phyloP scores from a whole-genome alignment of 1,140 invertebrate species.

The Lordiphosa clarofinis region DNA sequence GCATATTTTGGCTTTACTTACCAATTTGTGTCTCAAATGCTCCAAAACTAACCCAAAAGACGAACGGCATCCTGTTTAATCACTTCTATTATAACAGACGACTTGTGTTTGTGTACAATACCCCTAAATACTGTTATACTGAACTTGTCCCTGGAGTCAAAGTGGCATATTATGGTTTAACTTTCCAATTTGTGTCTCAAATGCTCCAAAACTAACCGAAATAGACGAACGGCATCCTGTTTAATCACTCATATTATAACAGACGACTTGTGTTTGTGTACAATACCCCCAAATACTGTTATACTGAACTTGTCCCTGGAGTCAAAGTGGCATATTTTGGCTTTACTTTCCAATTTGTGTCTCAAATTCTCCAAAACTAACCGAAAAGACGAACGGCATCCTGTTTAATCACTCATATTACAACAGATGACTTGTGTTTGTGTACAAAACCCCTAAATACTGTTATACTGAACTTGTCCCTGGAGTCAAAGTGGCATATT shows the following conservation, averaged over 20 bases:
- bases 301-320: conserved; percentile 9
- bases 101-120: too few relatives aligned
- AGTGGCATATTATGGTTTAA: too few relatives aligned
- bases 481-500: conserved; percentile 59
- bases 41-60: conserved; percentile 34
- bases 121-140: too few relatives aligned
- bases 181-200: conserved; percentile 22
- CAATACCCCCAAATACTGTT: neutral
- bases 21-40: conserved; percentile 49
- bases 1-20: neutral
- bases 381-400: conserved; percentile 28
- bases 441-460: conserved; percentile 3
- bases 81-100: conserved; percentile 18
- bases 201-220: conserved; percentile 9
- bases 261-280: conserved; percentile 34
- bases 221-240: conserved; percentile 36
- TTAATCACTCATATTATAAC: conserved; percentile 27
- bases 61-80: conserved; percentile 48
- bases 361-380: conserved; percentile 53
- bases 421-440: conserved; percentile 41
- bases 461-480: conserved; percentile 2
- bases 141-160: too few relatives aligned
- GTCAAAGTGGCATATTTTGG: conserved; percentile 51
- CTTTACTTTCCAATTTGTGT: conserved; percentile 20
- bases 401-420: conserved; percentile 32